These are phyloP conservation scores for Falco biarmicus DNA, from an alignment of 2,797 vertebrate genomes.

Conservation along the genomic window DNA sequence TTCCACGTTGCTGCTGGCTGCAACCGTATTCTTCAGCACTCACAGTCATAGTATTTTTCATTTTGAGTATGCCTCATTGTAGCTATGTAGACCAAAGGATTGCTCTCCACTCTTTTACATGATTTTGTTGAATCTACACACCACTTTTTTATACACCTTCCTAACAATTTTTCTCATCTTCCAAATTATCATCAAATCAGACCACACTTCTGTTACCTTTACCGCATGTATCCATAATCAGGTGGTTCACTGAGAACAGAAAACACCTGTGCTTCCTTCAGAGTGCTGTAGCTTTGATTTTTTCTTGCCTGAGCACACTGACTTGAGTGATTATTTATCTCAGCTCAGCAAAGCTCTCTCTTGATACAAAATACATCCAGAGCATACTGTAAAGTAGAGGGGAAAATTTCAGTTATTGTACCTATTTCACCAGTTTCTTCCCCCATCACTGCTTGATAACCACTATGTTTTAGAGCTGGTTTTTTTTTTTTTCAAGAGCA, in stretches of 20 bases:
- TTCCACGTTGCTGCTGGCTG: background rate
- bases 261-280: conserved; percentile 7
- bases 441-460: background rate
- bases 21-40: background rate
- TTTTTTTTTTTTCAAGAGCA: background rate
- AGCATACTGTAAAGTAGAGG: background rate
- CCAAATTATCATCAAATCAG: background rate
- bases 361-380: background rate
- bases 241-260: background rate
- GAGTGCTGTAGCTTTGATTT: conserved; percentile 6
- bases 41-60: background rate
- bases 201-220: background rate
- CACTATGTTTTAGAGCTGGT: background rate
- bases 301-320: background rate
- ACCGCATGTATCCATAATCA: background rate
- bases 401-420: background rate
- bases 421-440: background rate
- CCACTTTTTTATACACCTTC: background rate
- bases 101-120: background rate
- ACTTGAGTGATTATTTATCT: background rate
- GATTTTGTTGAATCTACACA: background rate
- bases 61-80: background rate
- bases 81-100: background rate
- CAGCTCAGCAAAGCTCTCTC: background rate
- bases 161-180: background rate